These are phyloP conservation scores for Phenganax marumi DNA, from an alignment of 92 coral and sea anemone genomes.

Conservation along the genomic window DNA sequence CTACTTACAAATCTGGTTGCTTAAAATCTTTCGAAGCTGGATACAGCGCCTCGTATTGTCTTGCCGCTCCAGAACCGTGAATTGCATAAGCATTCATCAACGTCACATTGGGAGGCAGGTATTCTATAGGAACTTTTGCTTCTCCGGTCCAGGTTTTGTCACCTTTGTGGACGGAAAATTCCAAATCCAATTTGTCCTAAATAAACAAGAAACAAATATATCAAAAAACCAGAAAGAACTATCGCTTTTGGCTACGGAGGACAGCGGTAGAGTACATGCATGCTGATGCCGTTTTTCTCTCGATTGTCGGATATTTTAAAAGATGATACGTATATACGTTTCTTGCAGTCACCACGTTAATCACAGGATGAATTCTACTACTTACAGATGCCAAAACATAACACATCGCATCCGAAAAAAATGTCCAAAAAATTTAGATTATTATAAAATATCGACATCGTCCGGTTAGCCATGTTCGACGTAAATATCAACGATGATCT, in stretches of 20 bases:
- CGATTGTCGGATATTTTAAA: too few relatives aligned
- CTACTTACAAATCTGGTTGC: conserved; percentile 91
- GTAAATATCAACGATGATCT: too few relatives aligned
- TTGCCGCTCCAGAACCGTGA: conserved; percentile 76
- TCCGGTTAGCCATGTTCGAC: too few relatives aligned
- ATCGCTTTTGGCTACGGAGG: neutral
- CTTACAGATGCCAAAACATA: too few relatives aligned
- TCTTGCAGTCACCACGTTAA: too few relatives aligned
- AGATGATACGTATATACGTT: too few relatives aligned
- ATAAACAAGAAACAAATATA: neutral
- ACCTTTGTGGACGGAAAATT: conserved; percentile 57
- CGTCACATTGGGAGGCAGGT: conserved; percentile 80
- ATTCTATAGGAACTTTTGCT: conserved; percentile 76
- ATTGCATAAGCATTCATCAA: conserved; percentile 91
- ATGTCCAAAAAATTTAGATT: too few relatives aligned
- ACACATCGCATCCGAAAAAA: too few relatives aligned
- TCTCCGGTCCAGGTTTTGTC: conserved; percentile 71
- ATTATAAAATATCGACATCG: too few relatives aligned
- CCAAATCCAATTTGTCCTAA: conserved; percentile 74
- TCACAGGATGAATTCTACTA: too few relatives aligned
- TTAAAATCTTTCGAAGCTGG: conserved; percentile 69
- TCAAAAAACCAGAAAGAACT: neutral
- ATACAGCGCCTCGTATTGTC: conserved; percentile 84
- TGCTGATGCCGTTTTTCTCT: too few relatives aligned
- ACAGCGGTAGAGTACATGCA: neutral